phyloP scores from a whole-genome alignment of 2,797 vertebrate species.

The Chaenodraco wilsoni region DNA sequence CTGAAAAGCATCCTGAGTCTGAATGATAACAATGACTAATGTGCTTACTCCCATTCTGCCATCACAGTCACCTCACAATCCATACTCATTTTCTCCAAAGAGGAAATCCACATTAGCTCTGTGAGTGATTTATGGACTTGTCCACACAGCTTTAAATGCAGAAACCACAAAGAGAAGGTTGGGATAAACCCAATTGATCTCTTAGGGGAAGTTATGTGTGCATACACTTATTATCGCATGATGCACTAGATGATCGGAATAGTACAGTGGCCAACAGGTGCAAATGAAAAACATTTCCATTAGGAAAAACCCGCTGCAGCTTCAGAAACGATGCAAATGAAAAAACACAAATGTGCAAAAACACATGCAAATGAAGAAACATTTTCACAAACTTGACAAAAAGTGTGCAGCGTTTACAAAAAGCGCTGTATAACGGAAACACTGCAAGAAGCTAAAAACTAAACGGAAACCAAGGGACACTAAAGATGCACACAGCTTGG shows the following conservation, averaged over 20 bases:
- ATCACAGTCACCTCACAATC: conserved; percentile 77
- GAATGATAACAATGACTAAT: conserved; percentile 83
- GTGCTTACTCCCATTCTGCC: conserved; percentile 75
- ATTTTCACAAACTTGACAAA: too few relatives aligned
- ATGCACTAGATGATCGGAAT: conserved; percentile 9
- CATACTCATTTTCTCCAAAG: conserved; percentile 81
- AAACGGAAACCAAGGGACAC: too few relatives aligned
- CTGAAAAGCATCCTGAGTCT: conserved; percentile 60
- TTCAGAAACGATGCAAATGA: too few relatives aligned
- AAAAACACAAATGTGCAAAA: too few relatives aligned
- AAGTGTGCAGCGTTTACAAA: too few relatives aligned
- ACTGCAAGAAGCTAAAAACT: too few relatives aligned
- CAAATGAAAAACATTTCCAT: too few relatives aligned
- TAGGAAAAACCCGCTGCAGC: not conserved
- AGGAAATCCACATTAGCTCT: conserved; percentile 75
- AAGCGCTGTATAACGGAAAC: too few relatives aligned
- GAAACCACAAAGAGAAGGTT: conserved; percentile 55
- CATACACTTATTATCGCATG: conserved; percentile 20
- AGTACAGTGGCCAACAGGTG: too few relatives aligned
- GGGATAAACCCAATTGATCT: conserved; percentile 29
- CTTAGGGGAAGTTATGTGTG: conserved; percentile 34
- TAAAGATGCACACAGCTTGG: too few relatives aligned
- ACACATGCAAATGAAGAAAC: too few relatives aligned
- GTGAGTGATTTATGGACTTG: conserved; percentile 81
- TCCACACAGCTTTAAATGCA: conserved; percentile 68